Base-by-base conservation (phyloP, 2,888 invertebrate genomes). In the Carcina quercana region DNA sequence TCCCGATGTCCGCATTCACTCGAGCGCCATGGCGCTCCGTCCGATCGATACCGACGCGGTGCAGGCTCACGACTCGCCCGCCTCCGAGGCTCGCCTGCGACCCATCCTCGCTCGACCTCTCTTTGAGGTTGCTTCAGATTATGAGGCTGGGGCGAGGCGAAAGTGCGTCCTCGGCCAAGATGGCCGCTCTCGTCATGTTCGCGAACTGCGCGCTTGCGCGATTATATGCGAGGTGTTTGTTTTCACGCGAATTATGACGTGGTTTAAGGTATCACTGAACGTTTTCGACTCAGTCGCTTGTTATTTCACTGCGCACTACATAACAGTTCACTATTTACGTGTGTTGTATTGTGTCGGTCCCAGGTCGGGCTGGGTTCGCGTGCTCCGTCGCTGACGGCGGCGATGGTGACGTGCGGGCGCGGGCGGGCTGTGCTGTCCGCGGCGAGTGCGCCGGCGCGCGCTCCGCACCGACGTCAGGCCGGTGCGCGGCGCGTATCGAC, bases 1-100 rank as follows among this genome's bases (percentile, higher is more conserved):
- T 63, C 63, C 68, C 72, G 72, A 76, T 74, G 67, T 79, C 79
- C 80, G 80, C 80, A 82, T 82, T 80, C 82, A 82, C 79, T 74
- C 65, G 73, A 70, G 61, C 72, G 76, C 71, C 80, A 80, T 80
- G 60, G 67, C 73, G 70, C 73, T 50, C 56, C 59, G 64, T 61
- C 64, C 69, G 69, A 78, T 80, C 80, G 72, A 80, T 80, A 70
- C 75, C 78, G 64, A 60, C 79, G 82, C 70, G 76, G 69, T 56
- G 68, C 68, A 58, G 64, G 63, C 76, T 79, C 76, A 79, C 52
- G 61, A 64, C 59, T 59, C 64, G 62, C 63, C 78, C 79, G 55
- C 65, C 59, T 58, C 72, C 56, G 50, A 56, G 59, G 59, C 57
- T 57, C 62, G 53, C 45, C 57, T 63, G 59, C 67, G 64, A 65